Conservation (phyloP, 2,888 invertebrate species). For the Incurvaria masculella region DNA sequence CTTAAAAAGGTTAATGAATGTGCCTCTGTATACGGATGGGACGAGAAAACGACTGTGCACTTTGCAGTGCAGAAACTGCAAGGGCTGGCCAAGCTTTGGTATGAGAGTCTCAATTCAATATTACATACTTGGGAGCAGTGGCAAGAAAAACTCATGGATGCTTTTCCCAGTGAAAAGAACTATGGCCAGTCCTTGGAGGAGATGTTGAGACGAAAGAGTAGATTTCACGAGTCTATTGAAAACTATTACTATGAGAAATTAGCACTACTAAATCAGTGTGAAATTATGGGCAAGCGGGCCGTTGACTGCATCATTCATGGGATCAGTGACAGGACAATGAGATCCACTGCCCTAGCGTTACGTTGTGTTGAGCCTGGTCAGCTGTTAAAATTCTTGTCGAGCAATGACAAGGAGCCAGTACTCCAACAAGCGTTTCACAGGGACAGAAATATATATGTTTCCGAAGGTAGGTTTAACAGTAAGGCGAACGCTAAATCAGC, state of each 20-base stretch:
- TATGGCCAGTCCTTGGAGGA: constrained; percentile 14
- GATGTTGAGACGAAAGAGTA: constrained; percentile 13
- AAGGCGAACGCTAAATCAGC: too few relatives aligned
- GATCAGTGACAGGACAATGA: constrained; percentile 10
- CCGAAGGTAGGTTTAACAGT: too few relatives aligned
- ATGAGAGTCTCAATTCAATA: constrained; percentile 12
- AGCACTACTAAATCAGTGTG: constrained; percentile 10
- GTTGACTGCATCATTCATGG: constrained; percentile 15
- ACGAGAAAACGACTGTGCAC: constrained; percentile 10
- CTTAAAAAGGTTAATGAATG: constrained; percentile 12
- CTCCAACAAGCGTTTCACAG: background rate
- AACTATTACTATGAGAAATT: constrained; percentile 13
- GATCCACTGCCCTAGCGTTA: constrained; percentile 10
- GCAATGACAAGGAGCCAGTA: constrained; percentile 5
- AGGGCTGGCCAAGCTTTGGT: constrained; percentile 18
- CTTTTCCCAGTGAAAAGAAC: constrained; percentile 14
- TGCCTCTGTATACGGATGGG: constrained; percentile 15
- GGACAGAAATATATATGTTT: background rate
- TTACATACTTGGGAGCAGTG: constrained; percentile 15
- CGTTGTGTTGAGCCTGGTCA: constrained; percentile 7
- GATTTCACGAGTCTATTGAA: constrained; percentile 9
- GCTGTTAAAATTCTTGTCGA: constrained; percentile 8
- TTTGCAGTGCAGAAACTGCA: constrained; percentile 19
- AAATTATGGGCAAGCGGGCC: constrained; percentile 11
- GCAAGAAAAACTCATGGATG: constrained; percentile 15